Evolutionary conservation across 2,888 invertebrate genomes (phyloP), one percentile per base, ranked within the genome.

Genomic region (Thecophora atra): DNA sequence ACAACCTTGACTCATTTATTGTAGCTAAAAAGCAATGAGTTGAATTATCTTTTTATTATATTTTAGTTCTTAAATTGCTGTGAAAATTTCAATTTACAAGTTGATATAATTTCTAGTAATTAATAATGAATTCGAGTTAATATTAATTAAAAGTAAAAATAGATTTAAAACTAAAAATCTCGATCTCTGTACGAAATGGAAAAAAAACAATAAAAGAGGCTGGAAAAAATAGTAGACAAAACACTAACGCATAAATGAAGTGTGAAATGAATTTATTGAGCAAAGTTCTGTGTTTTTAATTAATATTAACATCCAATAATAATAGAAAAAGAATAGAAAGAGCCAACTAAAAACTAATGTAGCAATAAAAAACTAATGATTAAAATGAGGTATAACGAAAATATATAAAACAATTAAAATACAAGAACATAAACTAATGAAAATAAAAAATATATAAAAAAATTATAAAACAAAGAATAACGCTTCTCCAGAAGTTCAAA

Each of bases 381-480:
- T 37, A 2, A 2, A 1, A 37, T 2, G 1, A n/a, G n/a, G 13
- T 44, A 44, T 13, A 44, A 7, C 44, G 7, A 13, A 11, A 44
- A 13, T 7, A 11, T 13, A 21, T 19, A 56, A 13, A 56, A n/a
- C 24, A 19, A 4, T 56, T 56, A 24, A n/a, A 19, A 56, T 56
- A 6, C 56, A 19, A 28, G 24, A 58, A 0, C 26, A 58, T 26
- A 11, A n/a, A n/a, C n/a, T n/a, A n/a, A n/a, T n/a, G n/a, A n/a
- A n/a, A n/a, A n/a, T n/a, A n/a, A n/a, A n/a, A n/a, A n/a, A n/a
- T n/a, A n/a, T n/a, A n/a, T n/a, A n/a, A n/a, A n/a, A n/a, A n/a
- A n/a, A n/a, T n/a, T n/a, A n/a, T n/a, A n/a, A n/a, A 58, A 58
- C 21, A 28, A 56, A 2, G 28, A 67, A 67, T 30, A 67, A 56